A percentile compares a stretch with the other conserved stretches of the same genome.
phyloP scores from a whole-genome alignment of 2,888 invertebrate species.

The Sipunculus nudus region DNA sequence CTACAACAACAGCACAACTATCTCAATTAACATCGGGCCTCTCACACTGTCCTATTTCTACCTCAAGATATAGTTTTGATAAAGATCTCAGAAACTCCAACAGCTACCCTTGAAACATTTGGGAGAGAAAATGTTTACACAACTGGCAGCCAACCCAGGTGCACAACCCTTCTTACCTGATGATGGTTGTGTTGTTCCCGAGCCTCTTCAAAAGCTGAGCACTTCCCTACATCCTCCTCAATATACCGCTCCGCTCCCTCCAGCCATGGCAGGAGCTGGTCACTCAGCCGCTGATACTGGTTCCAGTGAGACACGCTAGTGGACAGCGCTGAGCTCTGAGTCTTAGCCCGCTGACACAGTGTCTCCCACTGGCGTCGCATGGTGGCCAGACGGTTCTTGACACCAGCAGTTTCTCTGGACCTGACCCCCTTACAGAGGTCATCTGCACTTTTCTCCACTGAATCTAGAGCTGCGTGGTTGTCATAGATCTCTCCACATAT shows the following conservation, averaged over 20 bases:
- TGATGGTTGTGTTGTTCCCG: slow-evolving; percentile 69
- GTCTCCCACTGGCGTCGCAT: slow-evolving; percentile 80
- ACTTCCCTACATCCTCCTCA: slow-evolving; percentile 77
- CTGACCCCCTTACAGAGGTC: slow-evolving; percentile 72
- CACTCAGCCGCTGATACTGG: slow-evolving; percentile 79
- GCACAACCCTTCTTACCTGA: too few relatives aligned
- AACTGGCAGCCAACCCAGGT: too few relatives aligned
- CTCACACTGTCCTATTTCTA: too few relatives aligned
- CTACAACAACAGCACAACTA: too few relatives aligned
- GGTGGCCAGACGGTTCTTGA: slow-evolving; percentile 79
- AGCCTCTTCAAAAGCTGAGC: slow-evolving; percentile 82
- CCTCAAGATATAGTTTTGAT: too few relatives aligned
- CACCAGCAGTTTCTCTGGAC: slow-evolving; percentile 75
- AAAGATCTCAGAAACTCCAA: too few relatives aligned
- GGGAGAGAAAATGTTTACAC: too few relatives aligned
- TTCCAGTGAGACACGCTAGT: slow-evolving; percentile 86
- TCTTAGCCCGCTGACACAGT: slow-evolving; percentile 79
- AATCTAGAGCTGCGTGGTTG: slow-evolving; percentile 78
- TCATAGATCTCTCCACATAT: slow-evolving; percentile 81
- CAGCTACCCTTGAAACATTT: too few relatives aligned
- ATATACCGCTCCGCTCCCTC: slow-evolving; percentile 87
- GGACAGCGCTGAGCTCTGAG: slow-evolving; percentile 78
- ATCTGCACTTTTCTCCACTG: slow-evolving; percentile 79
- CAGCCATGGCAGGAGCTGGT: slow-evolving; percentile 87
- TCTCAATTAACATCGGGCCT: too few relatives aligned